phyloP scores from a whole-genome alignment of 2,888 invertebrate species.

The Deilephila elpenor region DNA sequence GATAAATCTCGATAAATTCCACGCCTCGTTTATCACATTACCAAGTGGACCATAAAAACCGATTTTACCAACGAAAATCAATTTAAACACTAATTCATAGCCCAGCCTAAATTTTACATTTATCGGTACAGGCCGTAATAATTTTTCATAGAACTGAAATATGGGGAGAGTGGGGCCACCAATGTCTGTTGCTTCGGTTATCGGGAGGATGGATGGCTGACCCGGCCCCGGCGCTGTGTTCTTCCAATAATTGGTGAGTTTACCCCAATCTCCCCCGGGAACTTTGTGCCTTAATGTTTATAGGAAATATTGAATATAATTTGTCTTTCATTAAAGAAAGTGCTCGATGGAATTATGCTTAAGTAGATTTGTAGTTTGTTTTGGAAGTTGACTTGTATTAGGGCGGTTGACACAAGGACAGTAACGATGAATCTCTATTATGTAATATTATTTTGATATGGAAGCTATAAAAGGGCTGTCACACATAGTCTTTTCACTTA shows the following conservation, averaged over 20 bases:
- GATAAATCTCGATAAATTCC: neutral
- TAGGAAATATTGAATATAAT: slow-evolving; percentile 3
- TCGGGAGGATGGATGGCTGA: slow-evolving; percentile 10
- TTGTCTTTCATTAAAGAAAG: neutral
- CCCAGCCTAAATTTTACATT: neutral
- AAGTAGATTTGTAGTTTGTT: no score
- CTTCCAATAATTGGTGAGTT: slow-evolving; percentile 5
- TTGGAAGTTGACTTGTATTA: no score
- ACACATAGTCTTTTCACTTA: no score
- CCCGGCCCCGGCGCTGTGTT: slow-evolving; percentile 11
- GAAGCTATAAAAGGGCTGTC: no score
- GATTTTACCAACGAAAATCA: slow-evolving; percentile 16
- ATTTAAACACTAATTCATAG: slow-evolving; percentile 24
- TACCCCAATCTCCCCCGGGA: slow-evolving; percentile 8
- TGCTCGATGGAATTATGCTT: neutral
- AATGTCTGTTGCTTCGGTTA: slow-evolving; percentile 12
- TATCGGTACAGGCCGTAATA: slow-evolving; percentile 14
- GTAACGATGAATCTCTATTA: no score
- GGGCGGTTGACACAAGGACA: no score
- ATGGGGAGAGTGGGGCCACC: neutral
- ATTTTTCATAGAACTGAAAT: slow-evolving; percentile 18
- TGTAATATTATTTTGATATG: neutral
- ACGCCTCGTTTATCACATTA: neutral
- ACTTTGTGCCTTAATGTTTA: neutral
- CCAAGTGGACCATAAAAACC: neutral